Conservation (phyloP, 2,888 invertebrate species). For the Ectobius pallidus region DNA sequence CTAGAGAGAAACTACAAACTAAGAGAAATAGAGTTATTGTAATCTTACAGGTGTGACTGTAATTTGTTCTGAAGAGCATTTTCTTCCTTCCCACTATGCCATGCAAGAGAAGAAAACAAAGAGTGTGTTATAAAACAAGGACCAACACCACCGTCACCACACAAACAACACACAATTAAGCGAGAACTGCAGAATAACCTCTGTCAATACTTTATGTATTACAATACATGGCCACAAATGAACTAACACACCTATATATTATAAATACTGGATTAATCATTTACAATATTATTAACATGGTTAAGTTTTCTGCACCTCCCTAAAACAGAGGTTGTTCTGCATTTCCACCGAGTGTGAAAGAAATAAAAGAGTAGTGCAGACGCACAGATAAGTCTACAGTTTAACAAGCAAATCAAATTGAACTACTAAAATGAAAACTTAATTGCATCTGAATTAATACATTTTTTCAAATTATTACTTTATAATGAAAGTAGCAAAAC, state of each 20-base stretch:
- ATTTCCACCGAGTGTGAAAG: too few relatives aligned
- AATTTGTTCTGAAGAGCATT: conserved; percentile 71
- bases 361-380: too few relatives aligned
- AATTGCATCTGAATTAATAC: not conserved
- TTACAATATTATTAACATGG: too few relatives aligned
- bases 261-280: too few relatives aligned
- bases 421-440: not conserved
- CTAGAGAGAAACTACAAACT: conserved; percentile 39
- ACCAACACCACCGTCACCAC: conserved; percentile 29
- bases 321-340: too few relatives aligned
- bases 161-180: conserved; percentile 2
- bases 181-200: too few relatives aligned
- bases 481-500: not conserved
- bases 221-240: too few relatives aligned
- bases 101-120: conserved; percentile 62
- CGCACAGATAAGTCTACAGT: not conserved
- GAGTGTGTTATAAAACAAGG: conserved; percentile 35
- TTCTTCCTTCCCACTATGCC: conserved; percentile 70
- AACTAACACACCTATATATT: too few relatives aligned
- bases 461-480: not conserved
- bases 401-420: not conserved
- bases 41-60: conserved; percentile 69
- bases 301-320: too few relatives aligned
- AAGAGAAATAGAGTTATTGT: conserved; percentile 42
- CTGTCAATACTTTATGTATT: too few relatives aligned